Conservation (phyloP, 1,140 invertebrate genomes). For the Trichonephila clavipes region DNA sequence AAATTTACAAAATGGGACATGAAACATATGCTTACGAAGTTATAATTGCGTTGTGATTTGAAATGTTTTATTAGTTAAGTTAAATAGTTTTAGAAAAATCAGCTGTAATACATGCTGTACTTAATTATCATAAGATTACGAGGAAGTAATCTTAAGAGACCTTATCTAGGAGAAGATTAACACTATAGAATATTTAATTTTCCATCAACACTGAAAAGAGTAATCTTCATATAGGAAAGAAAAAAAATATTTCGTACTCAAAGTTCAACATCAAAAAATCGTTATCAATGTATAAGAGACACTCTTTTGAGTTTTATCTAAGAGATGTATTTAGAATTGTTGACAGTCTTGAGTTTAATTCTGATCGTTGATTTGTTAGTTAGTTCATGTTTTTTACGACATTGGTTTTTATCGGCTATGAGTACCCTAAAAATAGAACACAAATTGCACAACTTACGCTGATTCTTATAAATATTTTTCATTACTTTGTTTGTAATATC, state of each 20-base stretch:
- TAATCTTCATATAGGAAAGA: neutral
- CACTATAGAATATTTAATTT: slow-evolving; percentile 14
- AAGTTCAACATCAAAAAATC: neutral
- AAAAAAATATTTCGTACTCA: neutral
- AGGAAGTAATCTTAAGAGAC: neutral
- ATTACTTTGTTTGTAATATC: neutral
- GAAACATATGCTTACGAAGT: too few species aligned
- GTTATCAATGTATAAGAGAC: neutral
- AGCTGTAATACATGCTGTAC: too few species aligned
- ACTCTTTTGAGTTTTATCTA: slow-evolving; percentile 45
- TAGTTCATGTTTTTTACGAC: neutral
- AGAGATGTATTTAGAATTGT: slow-evolving; percentile 33
- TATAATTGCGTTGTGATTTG: too few species aligned
- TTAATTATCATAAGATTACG: too few species aligned
- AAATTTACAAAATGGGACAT: too few species aligned
- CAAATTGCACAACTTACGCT: neutral
- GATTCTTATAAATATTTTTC: neutral
- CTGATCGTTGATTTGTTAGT: slow-evolving; percentile 8
- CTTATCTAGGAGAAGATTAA: neutral
- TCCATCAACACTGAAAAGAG: neutral
- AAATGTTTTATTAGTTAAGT: too few species aligned
- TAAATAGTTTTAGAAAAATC: too few species aligned
- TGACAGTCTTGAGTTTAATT: slow-evolving; percentile 28
- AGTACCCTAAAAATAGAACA: slow-evolving; percentile 42
- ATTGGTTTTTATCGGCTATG: neutral